Evolutionary conservation across 1,140 invertebrate species (phyloP), one percentile per base, ranked within the genome.

Genomic region (Lepidurus packardi): DNA sequence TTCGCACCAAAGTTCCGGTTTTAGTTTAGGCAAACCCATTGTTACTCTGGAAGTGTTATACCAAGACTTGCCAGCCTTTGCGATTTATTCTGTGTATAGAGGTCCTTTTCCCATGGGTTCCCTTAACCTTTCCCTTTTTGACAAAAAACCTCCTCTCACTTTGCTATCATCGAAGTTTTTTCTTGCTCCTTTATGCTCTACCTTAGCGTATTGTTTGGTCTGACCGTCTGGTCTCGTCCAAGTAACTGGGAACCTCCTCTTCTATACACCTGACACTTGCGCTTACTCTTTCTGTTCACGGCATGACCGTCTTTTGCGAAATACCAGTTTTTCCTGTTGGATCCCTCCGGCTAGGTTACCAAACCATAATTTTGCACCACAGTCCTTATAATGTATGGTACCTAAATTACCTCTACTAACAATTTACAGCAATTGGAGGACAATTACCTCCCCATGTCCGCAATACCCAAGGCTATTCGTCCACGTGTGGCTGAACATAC

Each of bases 401-500:
- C 53, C 21, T 7, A 65, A 65, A 65, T 65, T 65, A 65, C 53
- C n/a, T 13, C 53, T 7, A 11, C 53, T 65, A 65, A 13, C 53
- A 65, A 65, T 65, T 65, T 65, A 21, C 53, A 65, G 53, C 21
- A 65, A 65, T n/a, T 65, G 53, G 53, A 65, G 16, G 53, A 65
- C 53, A 65, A 65, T 65, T 65, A 65, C 53, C 53, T 65, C 53
- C 53, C 53, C 53, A 65, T 21, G 21, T 13, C 13, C 53, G 53
- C 21, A 65, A 21, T 7, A 21, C 53, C 53, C 53, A 9, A 65
- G 13, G 53, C 53, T 65, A 65, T 65, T 65, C 10, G 53, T 16
- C 53, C 53, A 65, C 53, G 53, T 65, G n/a, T 65, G 13, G 53
- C 53, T 65, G 53, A 65, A 65, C 53, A 65, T 65, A 21, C 53